Evolutionary conservation across 2,113 vertebrate species (phyloP), one percentile per base, ranked within the genome.

Genomic region (Psilopogon haemacephalus): DNA sequence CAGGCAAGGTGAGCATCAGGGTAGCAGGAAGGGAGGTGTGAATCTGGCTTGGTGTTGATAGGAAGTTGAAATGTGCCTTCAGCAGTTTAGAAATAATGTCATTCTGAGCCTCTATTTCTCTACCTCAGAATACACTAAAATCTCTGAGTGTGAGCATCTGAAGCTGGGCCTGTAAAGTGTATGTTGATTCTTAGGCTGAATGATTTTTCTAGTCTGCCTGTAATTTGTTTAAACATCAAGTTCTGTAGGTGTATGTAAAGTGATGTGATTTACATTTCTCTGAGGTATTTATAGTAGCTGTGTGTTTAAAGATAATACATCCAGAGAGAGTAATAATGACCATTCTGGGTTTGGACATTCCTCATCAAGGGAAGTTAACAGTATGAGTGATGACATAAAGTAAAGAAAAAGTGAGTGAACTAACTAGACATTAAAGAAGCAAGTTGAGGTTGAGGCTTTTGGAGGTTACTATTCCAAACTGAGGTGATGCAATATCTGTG

Each of bases 171-270:
- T 42, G 23, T 84, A 9, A 81, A 60, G 23, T 73, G 8, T 58
- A 12, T 64, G 26, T 82, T 84, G 65, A 48, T 81, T 92, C 63
- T 54, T 76, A 54, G n/a, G 24, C 42, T 33, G 48, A 85, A 48
- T 65, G 44, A 35, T 69, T 88, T 83, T 74, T 79, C n/a, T 90
- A 15, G 42, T 52, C 12, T 68, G 23, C 3, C 12, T 84, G n/a
- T 90, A 60, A 77, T 83, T 91, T 59, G 20, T 82, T 80, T 68
- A 38, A 86, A 87, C 73, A 76, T 55, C 67, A 30, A 84, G 56
- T 60, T 55, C 28, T 46, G 12, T 55, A 44, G 33, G 6, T 64
- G 7, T 71, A 21, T 48, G 11, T 70, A 15, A 70, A 70, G 60
- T 10, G 32, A 55, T 71, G 17, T 0, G 0, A 32, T 68, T 87